A percentile compares a stretch with the other conserved stretches of the same genome.
Conservation (phyloP, 2,113 vertebrate genomes). For the Regulus satrapa region DNA sequence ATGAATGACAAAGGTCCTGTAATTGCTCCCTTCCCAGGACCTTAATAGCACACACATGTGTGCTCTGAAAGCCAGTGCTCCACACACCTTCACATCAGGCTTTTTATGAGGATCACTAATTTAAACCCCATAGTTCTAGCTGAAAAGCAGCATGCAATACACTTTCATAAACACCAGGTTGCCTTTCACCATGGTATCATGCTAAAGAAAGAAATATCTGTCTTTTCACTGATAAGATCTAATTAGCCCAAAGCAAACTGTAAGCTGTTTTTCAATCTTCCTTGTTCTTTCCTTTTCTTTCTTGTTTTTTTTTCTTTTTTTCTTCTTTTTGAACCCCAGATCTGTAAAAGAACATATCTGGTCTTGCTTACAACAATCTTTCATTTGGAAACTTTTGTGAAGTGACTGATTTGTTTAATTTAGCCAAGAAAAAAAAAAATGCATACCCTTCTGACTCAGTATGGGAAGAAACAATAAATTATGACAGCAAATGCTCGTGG, state of each 20-base stretch:
- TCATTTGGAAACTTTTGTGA: conserved; percentile 23
- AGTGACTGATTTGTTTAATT: conserved; percentile 41
- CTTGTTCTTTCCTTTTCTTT: background rate
- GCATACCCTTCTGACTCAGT: background rate
- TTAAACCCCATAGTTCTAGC: background rate
- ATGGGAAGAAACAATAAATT: conserved; percentile 37
- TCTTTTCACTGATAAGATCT: conserved; percentile 36
- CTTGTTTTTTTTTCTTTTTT: background rate
- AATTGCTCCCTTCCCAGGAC: background rate
- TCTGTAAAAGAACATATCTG: conserved; percentile 29
- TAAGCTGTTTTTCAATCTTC: conserved; percentile 37
- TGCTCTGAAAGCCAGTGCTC: background rate
- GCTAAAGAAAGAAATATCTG: conserved; percentile 9
- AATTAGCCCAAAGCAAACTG: conserved; percentile 47
- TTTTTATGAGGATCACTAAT: conserved; percentile 2
- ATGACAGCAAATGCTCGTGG: background rate
- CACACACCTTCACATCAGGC: background rate
- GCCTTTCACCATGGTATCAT: background rate
- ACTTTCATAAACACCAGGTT: background rate
- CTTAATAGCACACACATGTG: conserved; percentile 16
- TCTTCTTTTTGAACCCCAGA: background rate
- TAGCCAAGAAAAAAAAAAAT: conserved; percentile 10
- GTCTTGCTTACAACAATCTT: conserved; percentile 57
- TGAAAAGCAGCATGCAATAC: background rate
- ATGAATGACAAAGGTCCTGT: conserved; percentile 28